A percentile compares a stretch with the other conserved stretches of the same genome.
These are phyloP conservation scores for Gallinago nigripennis DNA, from an alignment of 2,797 vertebrate genomes.

Conservation along the genomic window DNA sequence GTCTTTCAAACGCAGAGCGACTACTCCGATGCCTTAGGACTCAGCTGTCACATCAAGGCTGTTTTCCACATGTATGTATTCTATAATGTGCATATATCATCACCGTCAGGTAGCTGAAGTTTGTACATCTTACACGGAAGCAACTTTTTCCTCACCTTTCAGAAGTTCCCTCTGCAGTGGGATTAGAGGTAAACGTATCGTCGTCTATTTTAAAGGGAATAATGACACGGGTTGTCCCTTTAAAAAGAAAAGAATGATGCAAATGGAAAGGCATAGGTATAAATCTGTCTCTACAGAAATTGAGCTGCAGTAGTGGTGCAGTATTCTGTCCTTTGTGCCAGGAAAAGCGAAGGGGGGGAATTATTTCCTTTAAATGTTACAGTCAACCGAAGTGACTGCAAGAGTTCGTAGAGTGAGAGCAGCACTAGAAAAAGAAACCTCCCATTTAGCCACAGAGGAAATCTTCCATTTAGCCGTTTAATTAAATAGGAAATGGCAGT, in stretches of 20 bases:
- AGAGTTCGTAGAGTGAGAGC: slow-evolving; percentile 33
- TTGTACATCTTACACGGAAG: slow-evolving; percentile 50
- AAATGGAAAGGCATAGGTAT: background rate
- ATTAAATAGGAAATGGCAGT: slow-evolving; percentile 69
- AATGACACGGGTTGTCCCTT: slow-evolving; percentile 29
- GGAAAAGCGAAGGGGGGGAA: background rate
- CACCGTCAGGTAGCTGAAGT: slow-evolving; percentile 56
- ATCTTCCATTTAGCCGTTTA: slow-evolving; percentile 66
- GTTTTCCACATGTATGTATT: slow-evolving; percentile 55
- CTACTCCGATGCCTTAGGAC: slow-evolving; percentile 67
- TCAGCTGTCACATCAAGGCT: slow-evolving; percentile 76
- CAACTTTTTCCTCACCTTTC: slow-evolving; percentile 19
- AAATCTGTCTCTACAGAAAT: background rate
- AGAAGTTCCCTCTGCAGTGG: background rate
- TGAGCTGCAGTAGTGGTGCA: background rate
- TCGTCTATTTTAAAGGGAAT: background rate
- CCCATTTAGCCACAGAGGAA: slow-evolving; percentile 66
- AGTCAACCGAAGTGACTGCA: slow-evolving; percentile 22
- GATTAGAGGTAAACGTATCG: background rate
- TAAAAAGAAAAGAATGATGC: slow-evolving; percentile 14
- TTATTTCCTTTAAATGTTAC: slow-evolving; percentile 50
- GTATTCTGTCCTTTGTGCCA: slow-evolving; percentile 34
- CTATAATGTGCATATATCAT: slow-evolving; percentile 58
- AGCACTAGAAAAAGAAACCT: slow-evolving; percentile 51
- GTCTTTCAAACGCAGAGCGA: slow-evolving; percentile 69